Percentiles rank a stretch among this genome's conserved stretches.
These are phyloP conservation scores for Poeciliopsis gracilis DNA, from an alignment of 2,797 vertebrate genomes.

Conservation along the genomic window DNA sequence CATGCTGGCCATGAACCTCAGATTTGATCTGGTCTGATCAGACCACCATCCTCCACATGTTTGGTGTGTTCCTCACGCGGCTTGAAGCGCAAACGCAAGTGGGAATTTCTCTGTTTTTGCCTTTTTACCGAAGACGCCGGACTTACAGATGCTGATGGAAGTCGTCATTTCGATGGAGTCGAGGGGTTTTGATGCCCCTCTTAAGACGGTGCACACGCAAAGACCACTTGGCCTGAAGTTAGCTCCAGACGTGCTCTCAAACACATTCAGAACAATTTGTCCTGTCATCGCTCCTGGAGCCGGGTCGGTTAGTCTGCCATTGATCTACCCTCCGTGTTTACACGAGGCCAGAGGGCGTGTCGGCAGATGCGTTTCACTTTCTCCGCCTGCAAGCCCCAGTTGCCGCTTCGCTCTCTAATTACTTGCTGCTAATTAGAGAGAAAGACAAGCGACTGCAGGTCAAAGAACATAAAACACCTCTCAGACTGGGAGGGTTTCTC, in stretches of 20 bases:
- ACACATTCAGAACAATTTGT: constrained; percentile 7
- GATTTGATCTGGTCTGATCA: background rate
- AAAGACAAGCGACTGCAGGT: constrained; percentile 31
- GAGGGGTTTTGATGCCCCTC: background rate
- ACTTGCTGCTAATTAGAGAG: constrained; percentile 66
- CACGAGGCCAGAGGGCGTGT: constrained; percentile 31
- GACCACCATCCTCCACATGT: background rate
- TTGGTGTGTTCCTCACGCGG: background rate
- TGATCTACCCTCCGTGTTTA: constrained; percentile 52
- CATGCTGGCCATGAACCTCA: background rate
- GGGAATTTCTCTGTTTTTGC: background rate
- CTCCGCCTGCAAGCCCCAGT: constrained; percentile 23
- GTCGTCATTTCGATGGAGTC: background rate
- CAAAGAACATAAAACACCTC: constrained; percentile 47
- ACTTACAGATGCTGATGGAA: background rate
- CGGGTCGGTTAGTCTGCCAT: constrained; percentile 11
- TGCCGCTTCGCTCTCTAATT: constrained; percentile 62
- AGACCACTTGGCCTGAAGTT: background rate
- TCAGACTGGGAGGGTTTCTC: constrained; percentile 2
- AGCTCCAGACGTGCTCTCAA: background rate
- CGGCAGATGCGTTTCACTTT: constrained; percentile 58
- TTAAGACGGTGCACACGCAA: background rate
- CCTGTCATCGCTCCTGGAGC: constrained; percentile 12
- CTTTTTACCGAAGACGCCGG: background rate
- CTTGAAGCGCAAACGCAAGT: background rate